Conservation (phyloP, 2,888 invertebrate species). For the Habrosyne pyritoides region DNA sequence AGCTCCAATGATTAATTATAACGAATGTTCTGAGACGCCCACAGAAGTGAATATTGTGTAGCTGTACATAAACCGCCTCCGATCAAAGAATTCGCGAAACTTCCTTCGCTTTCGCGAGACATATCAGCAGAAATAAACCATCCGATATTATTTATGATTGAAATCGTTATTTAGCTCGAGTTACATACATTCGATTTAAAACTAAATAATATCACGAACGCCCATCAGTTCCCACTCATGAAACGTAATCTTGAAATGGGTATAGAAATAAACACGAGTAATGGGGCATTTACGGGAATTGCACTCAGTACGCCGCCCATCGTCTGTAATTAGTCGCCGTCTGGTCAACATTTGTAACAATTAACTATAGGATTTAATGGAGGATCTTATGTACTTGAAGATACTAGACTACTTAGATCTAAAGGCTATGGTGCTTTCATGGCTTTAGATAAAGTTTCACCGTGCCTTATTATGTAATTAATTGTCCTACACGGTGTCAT, state of each 20-base stretch:
- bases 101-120: no score
- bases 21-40: no score
- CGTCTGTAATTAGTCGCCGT: slow-evolving; percentile 28
- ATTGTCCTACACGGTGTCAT: no score
- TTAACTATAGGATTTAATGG: slow-evolving; percentile 2
- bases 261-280: slow-evolving; percentile 5
- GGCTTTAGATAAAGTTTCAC: no score
- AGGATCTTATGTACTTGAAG: neutral
- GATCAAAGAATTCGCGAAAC: no score
- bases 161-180: neutral
- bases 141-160: neutral
- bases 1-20: no score
- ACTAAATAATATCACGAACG: neutral
- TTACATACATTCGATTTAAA: neutral
- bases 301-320: slow-evolving; percentile 13
- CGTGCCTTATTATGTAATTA: no score
- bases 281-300: slow-evolving; percentile 21
- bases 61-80: no score
- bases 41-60: no score
- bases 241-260: slow-evolving; percentile 5
- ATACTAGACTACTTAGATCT: no score
- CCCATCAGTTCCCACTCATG: neutral
- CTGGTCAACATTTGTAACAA: slow-evolving; percentile 13
- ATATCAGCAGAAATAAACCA: no score
- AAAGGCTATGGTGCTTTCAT: no score